Percentiles rank a stretch among this genome's conserved stretches.
These are phyloP conservation scores for Ctenodactylus gundi DNA, from an alignment of 2,113 vertebrate genomes.

Conservation along the genomic window DNA sequence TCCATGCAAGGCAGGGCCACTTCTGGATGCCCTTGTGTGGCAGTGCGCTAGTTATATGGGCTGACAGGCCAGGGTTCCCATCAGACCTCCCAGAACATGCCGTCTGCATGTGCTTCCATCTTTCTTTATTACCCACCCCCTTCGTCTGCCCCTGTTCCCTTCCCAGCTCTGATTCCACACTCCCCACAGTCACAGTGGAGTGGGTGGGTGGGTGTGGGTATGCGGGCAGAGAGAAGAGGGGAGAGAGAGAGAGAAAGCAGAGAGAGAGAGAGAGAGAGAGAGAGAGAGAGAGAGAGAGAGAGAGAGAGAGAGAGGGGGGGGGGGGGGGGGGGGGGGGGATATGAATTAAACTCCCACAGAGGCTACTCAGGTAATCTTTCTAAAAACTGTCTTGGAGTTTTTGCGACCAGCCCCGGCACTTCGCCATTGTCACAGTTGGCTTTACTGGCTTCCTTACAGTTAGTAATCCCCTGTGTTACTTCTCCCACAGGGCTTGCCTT, in stretches of 20 bases:
- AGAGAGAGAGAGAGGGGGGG: not conserved
- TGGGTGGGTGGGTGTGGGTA: not conserved
- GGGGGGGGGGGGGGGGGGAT: not conserved
- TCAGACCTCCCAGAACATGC: not conserved
- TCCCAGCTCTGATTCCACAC: not conserved
- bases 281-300: too few relatives aligned
- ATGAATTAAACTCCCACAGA: not conserved
- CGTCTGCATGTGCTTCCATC: accelerated
- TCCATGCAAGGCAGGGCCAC: not conserved
- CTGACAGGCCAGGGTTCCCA: not conserved
- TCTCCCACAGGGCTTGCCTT: not conserved
- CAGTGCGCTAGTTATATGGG: not conserved
- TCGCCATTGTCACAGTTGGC: not conserved
- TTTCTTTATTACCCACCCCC: not conserved
- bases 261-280: not conserved
- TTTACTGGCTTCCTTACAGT: not conserved
- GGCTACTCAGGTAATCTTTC: not conserved
- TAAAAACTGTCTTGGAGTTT: not conserved
- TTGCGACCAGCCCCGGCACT: not conserved
- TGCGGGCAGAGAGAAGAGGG: too few relatives aligned
- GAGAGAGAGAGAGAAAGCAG: not conserved
- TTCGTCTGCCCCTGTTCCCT: not conserved
- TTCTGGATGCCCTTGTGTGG: not conserved
- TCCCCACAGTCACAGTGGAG: not conserved
- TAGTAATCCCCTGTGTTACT: not conserved